Conservation (phyloP, 2,113 vertebrate species). For the Sander vitreus region DNA sequence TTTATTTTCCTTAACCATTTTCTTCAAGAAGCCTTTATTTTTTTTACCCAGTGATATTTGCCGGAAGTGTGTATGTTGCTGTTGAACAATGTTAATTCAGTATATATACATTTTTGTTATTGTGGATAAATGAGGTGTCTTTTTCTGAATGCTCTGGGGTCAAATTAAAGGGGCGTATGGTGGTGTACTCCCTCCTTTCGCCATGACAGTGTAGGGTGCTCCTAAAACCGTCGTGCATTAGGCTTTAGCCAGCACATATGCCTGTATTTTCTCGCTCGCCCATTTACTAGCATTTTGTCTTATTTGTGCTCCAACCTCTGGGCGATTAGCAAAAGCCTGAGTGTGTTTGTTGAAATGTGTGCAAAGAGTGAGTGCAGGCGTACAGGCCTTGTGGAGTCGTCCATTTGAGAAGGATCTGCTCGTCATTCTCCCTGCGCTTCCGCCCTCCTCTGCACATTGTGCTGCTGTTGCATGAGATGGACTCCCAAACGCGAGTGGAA, state of each 20-base stretch:
- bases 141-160: conserved; percentile 49
- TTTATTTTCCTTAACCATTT: conserved; percentile 16
- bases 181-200: conserved; percentile 46
- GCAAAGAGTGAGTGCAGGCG: conserved; percentile 53
- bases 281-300: not conserved
- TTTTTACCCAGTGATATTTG: not conserved
- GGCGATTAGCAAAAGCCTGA: conserved; percentile 9
- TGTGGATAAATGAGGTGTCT: not conserved
- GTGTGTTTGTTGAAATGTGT: conserved; percentile 36
- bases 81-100: not conserved
- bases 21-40: not conserved
- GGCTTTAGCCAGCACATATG: conserved; percentile 22
- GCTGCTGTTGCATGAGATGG: conserved; percentile 80
- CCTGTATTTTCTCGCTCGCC: not conserved
- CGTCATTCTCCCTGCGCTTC: conserved; percentile 77
- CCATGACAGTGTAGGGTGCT: conserved; percentile 52
- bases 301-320: conserved; percentile 19
- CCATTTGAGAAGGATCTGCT: conserved; percentile 82
- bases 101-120: not conserved
- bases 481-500: conserved; percentile 72
- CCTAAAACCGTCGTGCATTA: conserved; percentile 44
- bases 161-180: conserved; percentile 72
- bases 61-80: not conserved
- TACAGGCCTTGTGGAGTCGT: conserved; percentile 76
- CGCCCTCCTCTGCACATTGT: conserved; percentile 78